Evolutionary conservation across 2,797 vertebrate genomes (phyloP), one percentile per base, ranked within the genome.

Genomic region (Buphagus erythrorhynchus): DNA sequence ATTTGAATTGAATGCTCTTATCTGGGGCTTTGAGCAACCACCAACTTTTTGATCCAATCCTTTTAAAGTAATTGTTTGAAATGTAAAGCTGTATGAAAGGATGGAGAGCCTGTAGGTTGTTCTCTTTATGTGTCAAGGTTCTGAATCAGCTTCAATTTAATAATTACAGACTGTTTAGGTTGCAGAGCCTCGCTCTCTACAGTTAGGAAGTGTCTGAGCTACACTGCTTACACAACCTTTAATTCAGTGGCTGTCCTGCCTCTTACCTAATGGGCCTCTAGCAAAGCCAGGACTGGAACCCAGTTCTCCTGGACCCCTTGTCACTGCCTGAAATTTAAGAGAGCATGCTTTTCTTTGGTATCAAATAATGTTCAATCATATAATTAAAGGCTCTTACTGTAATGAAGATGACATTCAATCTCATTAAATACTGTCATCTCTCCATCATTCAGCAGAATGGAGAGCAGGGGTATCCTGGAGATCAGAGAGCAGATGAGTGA

Each of bases 361-460:
- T 84, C 43, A 42, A 73, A 45, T 67, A 26, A 25, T 88, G 38
- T 26, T 88, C 55, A 45, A 5, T 78, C 55, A 35, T 81, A 40
- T 11, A 81, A 95, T 89, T 95, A 88, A 96, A 86, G 71, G 35
- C 69, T 95, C 29, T 88, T 78, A n/a, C 13, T 46, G 65, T 96
- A 93, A 94, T 61, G 75, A 83, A 90, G 82, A 68, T 80, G 85
- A 51, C 76, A 75, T 88, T 88, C 88, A 83, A 33, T 91, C 73
- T 83, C 45, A 25, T 88, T 83, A 89, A 82, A 43, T 71, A 18
- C 82, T 87, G 75, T 93, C 75, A 90, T 26, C 76, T 76, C 65
- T 88, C 76, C 54, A 55, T 75, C 85, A 45, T 74, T 91, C 75
- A 74, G 69, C 69, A 65, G 79, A 91, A 63, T 16, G 7, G 71